Percentiles rank a stretch among this genome's conserved stretches.
phyloP scores from a whole-genome alignment of 1,140 invertebrate genomes.

The Chrysopa pallens region DNA sequence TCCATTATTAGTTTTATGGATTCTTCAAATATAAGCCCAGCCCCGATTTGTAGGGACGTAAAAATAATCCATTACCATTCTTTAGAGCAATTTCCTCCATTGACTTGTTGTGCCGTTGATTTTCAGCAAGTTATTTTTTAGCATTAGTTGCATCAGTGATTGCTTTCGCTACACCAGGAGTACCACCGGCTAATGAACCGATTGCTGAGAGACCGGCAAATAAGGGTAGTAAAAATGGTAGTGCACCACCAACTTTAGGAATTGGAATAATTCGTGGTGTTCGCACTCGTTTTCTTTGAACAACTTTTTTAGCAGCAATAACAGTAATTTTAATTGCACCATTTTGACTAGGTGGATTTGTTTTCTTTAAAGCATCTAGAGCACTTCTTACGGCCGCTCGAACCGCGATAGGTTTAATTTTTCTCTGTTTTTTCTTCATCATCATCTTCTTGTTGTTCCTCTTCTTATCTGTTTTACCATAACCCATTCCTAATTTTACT shows the following conservation, averaged over 20 bases:
- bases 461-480: not conserved
- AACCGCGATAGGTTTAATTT: too few species aligned
- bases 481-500: slow-evolving; percentile 14
- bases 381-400: not conserved
- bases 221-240: slow-evolving; percentile 18
- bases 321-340: slow-evolving; percentile 5
- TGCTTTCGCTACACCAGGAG: slow-evolving; percentile 15
- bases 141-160: slow-evolving; percentile 15
- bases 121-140: slow-evolving; percentile 13
- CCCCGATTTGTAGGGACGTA: slow-evolving; percentile 1
- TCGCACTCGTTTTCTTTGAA: slow-evolving; percentile 7
- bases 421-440: too few species aligned
- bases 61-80: slow-evolving; percentile 11
- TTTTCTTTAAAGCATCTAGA: not conserved
- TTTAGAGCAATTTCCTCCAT: slow-evolving; percentile 18
- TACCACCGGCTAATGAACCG: slow-evolving; percentile 16
- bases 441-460: too few species aligned
- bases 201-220: slow-evolving; percentile 18
- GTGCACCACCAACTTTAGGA: slow-evolving; percentile 18
- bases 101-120: slow-evolving; percentile 14
- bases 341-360: slow-evolving; percentile 2
- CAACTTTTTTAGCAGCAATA: slow-evolving; percentile 2
- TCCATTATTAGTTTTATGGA: slow-evolving; percentile 10
- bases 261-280: slow-evolving; percentile 15
- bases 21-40: not conserved